Percentiles rank a stretch among this genome's conserved stretches.
phyloP scores from a whole-genome alignment of 2,113 vertebrate species.

The Leucopsar rothschildi region DNA sequence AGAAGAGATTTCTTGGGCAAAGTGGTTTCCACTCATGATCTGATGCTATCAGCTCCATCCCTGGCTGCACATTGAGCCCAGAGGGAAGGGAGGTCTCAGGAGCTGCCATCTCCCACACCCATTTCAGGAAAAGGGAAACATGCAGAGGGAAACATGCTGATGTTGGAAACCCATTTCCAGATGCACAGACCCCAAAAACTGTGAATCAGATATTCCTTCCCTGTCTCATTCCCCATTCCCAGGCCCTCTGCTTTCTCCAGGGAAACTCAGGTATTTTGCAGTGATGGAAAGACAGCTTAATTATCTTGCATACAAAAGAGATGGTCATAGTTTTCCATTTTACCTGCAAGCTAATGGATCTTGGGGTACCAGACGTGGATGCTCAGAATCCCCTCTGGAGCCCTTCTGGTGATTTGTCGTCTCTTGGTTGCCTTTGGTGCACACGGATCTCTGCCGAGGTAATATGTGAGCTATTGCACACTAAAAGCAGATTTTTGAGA shows the following conservation, averaged over 20 bases:
- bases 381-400: conserved; percentile 51
- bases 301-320: conserved; percentile 6
- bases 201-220: background rate
- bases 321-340: conserved; percentile 1
- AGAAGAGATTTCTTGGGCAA: background rate
- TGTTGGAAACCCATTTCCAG: background rate
- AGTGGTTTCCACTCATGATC: background rate
- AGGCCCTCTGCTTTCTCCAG: conserved; percentile 38
- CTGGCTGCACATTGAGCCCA: background rate
- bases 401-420: conserved; percentile 36
- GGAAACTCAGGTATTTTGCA: conserved; percentile 52
- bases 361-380: conserved; percentile 48
- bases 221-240: background rate
- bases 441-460: conserved; percentile 23
- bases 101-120: background rate
- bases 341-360: conserved; percentile 60
- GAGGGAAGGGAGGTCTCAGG: background rate
- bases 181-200: background rate
- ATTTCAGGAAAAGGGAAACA: background rate
- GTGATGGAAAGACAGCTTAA: conserved; percentile 29
- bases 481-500: conserved; percentile 43
- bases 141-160: background rate
- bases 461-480: conserved; percentile 21
- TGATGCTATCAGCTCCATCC: background rate
- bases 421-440: conserved; percentile 28